Evolutionary conservation across 2,797 vertebrate species (phyloP), one percentile per base, ranked within the genome.

Genomic region (Natrix natrix): DNA sequence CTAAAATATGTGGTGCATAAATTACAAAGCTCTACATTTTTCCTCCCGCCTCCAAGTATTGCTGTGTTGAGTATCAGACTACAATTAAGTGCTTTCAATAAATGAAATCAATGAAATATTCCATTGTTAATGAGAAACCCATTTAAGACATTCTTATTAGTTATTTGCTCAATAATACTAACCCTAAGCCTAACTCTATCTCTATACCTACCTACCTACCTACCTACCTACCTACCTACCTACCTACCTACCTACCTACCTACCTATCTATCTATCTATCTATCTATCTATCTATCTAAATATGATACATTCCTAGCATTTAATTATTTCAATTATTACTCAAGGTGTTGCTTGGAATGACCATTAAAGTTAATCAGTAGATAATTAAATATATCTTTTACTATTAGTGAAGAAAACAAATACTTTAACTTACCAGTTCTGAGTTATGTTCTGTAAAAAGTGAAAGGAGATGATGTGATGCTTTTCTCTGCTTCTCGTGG

Each of bases 401-500:
- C 74, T 14, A 37, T 89, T 88, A 95, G 3, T 16, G 88, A 91
- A 52, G 0, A 22, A 90, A 37, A 55, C 37, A 74, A 74, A 66
- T 37, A 28, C 48, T 88, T 59, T 1, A 0, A 87, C 60, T 20
- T 87, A 83, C 2, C 28, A 91, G 52, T 6, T 54, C 90, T 37
- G 69, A 13, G 20, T 93, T 52, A 69, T 90, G 10, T n/a, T 87
- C 28, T 14, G 2, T 43, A 78, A 43, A 4, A 48, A 87, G 54
- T 28, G 12, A 91, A 55, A 8, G 2, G 43, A 91, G 32, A 66
- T 55, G 66, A 5, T 54, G 60, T 0, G 32, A 93, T 32, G n/a
- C 14, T 90, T 5, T 16, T 89, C 32, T 90, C 89, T 93, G 37
- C 52, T 43, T 61, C 92, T 94, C 63, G 89, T 2, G 37, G 91